Conservation (phyloP, 2,888 invertebrate species). For the Cerastis leucographa region DNA sequence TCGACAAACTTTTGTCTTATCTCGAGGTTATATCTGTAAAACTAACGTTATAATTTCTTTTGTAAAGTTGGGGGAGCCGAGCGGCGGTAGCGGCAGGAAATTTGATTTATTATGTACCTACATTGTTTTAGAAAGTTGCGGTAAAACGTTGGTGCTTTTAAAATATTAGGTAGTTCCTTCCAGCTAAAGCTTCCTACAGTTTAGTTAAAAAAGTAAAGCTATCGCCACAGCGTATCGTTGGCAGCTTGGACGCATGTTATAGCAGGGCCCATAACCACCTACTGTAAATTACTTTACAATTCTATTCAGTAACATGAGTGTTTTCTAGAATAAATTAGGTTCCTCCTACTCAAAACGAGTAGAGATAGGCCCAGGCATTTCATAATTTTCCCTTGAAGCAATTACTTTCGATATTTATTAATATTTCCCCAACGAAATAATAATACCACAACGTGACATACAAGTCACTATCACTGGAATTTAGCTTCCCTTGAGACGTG, state of each 20-base stretch:
- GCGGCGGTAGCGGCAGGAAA: background rate
- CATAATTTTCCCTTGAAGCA: constrained; percentile 20
- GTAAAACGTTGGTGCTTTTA: constrained; percentile 10
- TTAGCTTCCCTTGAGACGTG: constrained; percentile 47
- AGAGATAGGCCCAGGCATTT: background rate
- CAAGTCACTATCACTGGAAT: constrained; percentile 48
- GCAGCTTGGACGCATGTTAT: background rate
- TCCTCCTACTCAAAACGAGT: background rate
- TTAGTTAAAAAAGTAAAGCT: background rate
- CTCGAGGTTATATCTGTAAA: constrained; percentile 46
- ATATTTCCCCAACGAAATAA: constrained; percentile 42
- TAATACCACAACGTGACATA: constrained; percentile 41
- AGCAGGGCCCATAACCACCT: background rate
- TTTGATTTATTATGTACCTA: constrained; percentile 26
- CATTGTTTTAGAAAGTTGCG: constrained; percentile 16
- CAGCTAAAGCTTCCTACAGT: background rate
- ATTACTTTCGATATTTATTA: constrained; percentile 39
- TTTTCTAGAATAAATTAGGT: background rate
- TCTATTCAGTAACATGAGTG: background rate
- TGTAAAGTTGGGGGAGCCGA: constrained; percentile 9
- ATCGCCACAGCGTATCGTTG: background rate
- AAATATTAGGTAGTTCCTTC: background rate
- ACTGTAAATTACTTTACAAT: background rate
- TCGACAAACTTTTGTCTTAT: constrained; percentile 52
- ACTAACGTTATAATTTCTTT: constrained; percentile 37